phyloP scores from a whole-genome alignment of 2,113 vertebrate genomes.

The Erythrocercus mccallii region DNA sequence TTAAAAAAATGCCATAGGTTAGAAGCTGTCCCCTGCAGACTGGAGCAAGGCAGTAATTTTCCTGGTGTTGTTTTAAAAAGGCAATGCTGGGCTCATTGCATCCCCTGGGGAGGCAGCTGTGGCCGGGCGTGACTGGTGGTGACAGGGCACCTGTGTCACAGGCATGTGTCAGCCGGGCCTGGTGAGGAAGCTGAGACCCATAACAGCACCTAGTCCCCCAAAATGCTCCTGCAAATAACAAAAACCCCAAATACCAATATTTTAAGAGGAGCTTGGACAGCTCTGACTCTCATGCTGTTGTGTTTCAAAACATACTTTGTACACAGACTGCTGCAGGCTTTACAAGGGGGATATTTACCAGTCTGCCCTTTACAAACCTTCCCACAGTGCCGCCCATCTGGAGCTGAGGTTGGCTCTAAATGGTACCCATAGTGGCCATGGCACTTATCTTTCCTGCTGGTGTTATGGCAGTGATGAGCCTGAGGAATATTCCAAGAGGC shows the following conservation, averaged over 20 bases:
- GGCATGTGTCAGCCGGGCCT: not conserved
- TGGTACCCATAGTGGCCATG: not conserved
- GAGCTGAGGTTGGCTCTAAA: not conserved
- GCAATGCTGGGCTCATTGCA: fast-evolving
- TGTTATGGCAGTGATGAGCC: not conserved
- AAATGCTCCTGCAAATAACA: fast-evolving
- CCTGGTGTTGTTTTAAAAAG: not conserved
- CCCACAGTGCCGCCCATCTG: not conserved
- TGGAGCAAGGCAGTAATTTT: not conserved
- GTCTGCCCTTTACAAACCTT: not conserved
- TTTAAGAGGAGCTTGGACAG: not conserved
- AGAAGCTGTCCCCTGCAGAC: not conserved
- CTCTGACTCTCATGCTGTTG: not conserved
- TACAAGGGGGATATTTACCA: not conserved
- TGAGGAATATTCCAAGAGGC: not conserved
- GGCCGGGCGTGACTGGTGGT: fast-evolving
- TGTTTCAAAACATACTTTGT: not conserved
- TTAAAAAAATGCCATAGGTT: not conserved
- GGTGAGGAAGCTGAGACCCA: fast-evolving
- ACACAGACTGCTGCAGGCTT: not conserved
- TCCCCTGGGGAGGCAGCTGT: not conserved
- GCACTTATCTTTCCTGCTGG: not conserved
- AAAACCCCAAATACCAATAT: not conserved
- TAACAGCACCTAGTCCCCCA: not conserved
- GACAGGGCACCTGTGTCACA: not conserved